Base-by-base conservation (phyloP, 2,888 invertebrate species). In the Drosophila kambysellisi region DNA sequence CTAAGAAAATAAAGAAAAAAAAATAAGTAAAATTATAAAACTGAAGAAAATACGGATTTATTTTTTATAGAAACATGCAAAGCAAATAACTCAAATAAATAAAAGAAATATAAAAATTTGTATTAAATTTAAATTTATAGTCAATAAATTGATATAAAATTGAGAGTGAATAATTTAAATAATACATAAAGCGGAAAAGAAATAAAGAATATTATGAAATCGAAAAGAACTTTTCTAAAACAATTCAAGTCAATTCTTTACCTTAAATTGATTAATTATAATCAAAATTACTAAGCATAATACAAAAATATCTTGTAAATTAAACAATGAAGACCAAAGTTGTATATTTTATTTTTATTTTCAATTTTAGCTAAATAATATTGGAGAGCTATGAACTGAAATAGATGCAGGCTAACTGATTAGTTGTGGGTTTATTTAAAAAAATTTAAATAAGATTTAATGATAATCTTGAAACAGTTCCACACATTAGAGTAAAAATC, bases 291-390 rank as follows among this genome's bases (percentile, higher is more conserved):
- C 1, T 4, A 1, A 41, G 4, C 41, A 7, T 4, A 46, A 12
- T 15, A 15, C 12, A 46, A 20, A 46, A 46, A 15, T 43, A 20
- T 12, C 3, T 46, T 12, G 7, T 1, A 46, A 12, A 12, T 20
- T 12, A 12, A 46, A 46, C 12, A 46, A 7, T 20, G 3, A 0
- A 15, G 15, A 25, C 0, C 8, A 15, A 15, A 46, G 15, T 20
- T 15, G n/a, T n/a, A 2, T 9, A 41, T 8, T 41, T 41, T 8
- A 37, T 15, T 37, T 4, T 11, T 5, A 12, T 12, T 35, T 35
- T 1, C n/a, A n/a, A n/a, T n/a, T 4, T 5, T 0, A 35, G 2
- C 12, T 37, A 37, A n/a, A n/a, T n/a, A n/a, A 5, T 0, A 37
- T 6, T 37, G 15, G 15, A 15, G 5, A 17, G 6, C 9, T 41